Evolutionary conservation across 2,888 invertebrate genomes (phyloP).

Genomic region (Hypomecis punctinalis): DNA sequence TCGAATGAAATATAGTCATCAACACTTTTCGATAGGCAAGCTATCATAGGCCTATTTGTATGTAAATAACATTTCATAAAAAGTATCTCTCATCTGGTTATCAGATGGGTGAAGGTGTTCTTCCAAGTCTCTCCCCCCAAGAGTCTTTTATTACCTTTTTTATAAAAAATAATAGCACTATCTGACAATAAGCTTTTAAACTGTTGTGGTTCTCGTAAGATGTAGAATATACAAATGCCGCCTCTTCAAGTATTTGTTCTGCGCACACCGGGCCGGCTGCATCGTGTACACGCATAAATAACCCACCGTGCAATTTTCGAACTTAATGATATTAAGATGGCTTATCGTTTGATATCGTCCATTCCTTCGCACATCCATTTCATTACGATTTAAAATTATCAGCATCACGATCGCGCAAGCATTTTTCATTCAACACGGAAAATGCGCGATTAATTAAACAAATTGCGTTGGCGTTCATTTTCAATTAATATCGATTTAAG

Average conservation of each 20-base stretch:
- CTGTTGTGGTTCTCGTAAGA: no score
- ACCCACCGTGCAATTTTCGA: slow-evolving; percentile 65
- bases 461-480: slow-evolving; percentile 48
- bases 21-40: no score
- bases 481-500: slow-evolving; percentile 54
- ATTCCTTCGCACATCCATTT: slow-evolving; percentile 56
- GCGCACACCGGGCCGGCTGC: slow-evolving; percentile 52
- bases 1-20: no score
- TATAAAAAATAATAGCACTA: no score
- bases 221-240: no score
- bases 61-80: no score
- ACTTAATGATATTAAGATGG: slow-evolving; percentile 71
- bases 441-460: slow-evolving; percentile 44
- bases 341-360: slow-evolving; percentile 64
- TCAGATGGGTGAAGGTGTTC: no score
- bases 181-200: no score
- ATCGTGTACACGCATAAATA: slow-evolving; percentile 66
- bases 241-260: slow-evolving; percentile 32
- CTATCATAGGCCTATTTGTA: no score
- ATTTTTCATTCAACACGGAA: slow-evolving; percentile 44
- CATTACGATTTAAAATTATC: slow-evolving; percentile 47
- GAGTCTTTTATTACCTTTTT: no score
- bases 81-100: no score
- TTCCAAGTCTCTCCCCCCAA: no score
- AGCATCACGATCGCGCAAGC: slow-evolving; percentile 41